A percentile compares a stretch with the other conserved stretches of the same genome.
phyloP scores from a whole-genome alignment of 1,140 invertebrate species.

The Eupeodes corollae region DNA sequence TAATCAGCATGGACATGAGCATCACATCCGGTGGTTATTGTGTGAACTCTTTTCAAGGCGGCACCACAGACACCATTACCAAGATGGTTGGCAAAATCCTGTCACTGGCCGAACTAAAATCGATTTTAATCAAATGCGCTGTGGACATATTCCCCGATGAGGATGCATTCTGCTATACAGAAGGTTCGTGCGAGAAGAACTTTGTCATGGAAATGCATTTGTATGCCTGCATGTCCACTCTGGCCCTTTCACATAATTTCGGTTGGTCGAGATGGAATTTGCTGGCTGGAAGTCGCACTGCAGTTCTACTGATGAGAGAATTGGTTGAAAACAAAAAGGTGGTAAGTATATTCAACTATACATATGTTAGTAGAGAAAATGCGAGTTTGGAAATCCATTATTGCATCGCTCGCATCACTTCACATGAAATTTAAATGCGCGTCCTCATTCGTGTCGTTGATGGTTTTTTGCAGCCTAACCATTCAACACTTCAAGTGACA shows the following conservation, averaged over 20 bases:
- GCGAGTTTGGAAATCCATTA: background rate
- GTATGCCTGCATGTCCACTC: constrained; percentile 71
- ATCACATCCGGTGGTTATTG: constrained; percentile 42
- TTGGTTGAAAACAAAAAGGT: constrained; percentile 48
- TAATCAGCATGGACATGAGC: constrained; percentile 57
- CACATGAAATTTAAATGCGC: background rate
- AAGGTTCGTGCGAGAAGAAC: constrained; percentile 56
- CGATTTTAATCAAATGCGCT: constrained; percentile 41
- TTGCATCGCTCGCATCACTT: background rate
- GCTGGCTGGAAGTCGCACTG: constrained; percentile 48
- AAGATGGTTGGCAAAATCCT: constrained; percentile 31
- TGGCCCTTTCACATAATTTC: constrained; percentile 65
- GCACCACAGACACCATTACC: constrained; percentile 24
- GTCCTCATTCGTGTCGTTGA: too few relatives aligned
- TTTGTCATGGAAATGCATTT: constrained; percentile 64
- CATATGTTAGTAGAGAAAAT: background rate
- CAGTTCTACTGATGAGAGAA: constrained; percentile 63
- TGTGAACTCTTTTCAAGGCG: constrained; percentile 31
- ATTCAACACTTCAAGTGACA: constrained; percentile 48
- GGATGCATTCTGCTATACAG: constrained; percentile 74
- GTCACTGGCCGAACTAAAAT: constrained; percentile 24
- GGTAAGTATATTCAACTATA: constrained; percentile 29
- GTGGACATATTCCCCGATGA: constrained; percentile 81
- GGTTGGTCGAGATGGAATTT: constrained; percentile 84
- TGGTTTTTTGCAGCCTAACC: constrained; percentile 38